Evolutionary conservation across 64 coral and sea anemone genomes (phyloP).

Genomic region (Actinia tenebrosa): DNA sequence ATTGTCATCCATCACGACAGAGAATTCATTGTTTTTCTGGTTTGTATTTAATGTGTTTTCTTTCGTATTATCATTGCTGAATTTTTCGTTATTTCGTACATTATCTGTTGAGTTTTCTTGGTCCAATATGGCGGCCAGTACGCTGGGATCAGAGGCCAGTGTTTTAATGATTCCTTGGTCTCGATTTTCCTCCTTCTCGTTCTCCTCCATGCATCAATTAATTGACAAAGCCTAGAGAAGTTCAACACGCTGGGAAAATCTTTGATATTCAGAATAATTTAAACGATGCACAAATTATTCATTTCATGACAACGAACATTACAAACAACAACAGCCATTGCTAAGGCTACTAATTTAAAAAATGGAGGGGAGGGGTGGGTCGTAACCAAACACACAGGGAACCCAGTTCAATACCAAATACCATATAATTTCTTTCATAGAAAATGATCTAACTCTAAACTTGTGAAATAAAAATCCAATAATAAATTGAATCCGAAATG

Average conservation of each 20-base stretch:
- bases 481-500: too few relatives aligned
- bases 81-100: neutral
- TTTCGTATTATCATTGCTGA: neutral
- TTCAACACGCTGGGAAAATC: neutral
- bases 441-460: too few relatives aligned
- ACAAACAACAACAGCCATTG: neutral
- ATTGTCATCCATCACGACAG: neutral
- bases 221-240: neutral
- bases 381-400: neutral
- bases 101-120: conserved; percentile 4
- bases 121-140: conserved; percentile 88
- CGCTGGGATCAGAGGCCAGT: conserved; percentile 57
- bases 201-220: conserved; percentile 33
- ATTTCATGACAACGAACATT: conserved; percentile 1
- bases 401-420: neutral
- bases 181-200: neutral
- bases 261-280: conserved; percentile 3
- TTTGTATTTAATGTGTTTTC: neutral
- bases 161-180: conserved; percentile 58
- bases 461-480: too few relatives aligned
- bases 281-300: conserved; percentile 13
- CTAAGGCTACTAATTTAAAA: neutral
- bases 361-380: neutral
- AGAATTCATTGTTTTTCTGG: neutral
- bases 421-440: too few relatives aligned